Evolutionary conservation across 2,888 invertebrate genomes (phyloP).

Genomic region (Thymelicus acteon): DNA sequence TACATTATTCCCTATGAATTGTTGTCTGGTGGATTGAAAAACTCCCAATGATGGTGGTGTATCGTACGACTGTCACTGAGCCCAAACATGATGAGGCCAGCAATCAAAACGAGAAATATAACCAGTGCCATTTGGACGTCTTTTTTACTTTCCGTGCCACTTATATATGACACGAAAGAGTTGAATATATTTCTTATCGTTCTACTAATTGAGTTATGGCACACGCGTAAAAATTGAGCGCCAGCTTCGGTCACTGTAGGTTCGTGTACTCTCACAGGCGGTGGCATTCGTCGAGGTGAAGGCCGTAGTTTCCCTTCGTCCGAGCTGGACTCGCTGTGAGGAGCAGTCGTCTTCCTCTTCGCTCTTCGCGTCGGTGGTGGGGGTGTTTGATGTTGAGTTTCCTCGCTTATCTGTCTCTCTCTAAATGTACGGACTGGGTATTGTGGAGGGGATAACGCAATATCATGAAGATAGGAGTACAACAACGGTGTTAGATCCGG

Average conservation of each 20-base stretch:
- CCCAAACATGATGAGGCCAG: slow-evolving; percentile 90
- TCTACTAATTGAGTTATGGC: slow-evolving; percentile 86
- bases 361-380: slow-evolving; percentile 78
- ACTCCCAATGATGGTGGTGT: slow-evolving; percentile 95
- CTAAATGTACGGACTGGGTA: slow-evolving; percentile 72
- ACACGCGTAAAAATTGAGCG: slow-evolving; percentile 88
- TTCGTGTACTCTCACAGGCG: slow-evolving; percentile 80
- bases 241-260: slow-evolving; percentile 89
- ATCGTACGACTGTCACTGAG: slow-evolving; percentile 89
- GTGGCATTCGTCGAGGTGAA: slow-evolving; percentile 67
- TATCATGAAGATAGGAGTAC: slow-evolving; percentile 82
- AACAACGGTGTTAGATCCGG: slow-evolving; percentile 77
- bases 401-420: slow-evolving; percentile 68
- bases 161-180: slow-evolving; percentile 86
- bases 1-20: slow-evolving; percentile 39
- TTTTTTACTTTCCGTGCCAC: slow-evolving; percentile 87
- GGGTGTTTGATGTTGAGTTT: slow-evolving; percentile 66
- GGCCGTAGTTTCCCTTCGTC: slow-evolving; percentile 79
- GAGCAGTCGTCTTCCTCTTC: slow-evolving; percentile 70
- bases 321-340: slow-evolving; percentile 79
- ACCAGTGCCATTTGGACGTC: slow-evolving; percentile 91
- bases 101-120: slow-evolving; percentile 91
- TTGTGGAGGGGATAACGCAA: slow-evolving; percentile 78
- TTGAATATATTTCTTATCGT: slow-evolving; percentile 88
- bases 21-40: slow-evolving; percentile 91